Base-by-base conservation (phyloP, 1,140 invertebrate species). In the Anthonomus grandis region DNA sequence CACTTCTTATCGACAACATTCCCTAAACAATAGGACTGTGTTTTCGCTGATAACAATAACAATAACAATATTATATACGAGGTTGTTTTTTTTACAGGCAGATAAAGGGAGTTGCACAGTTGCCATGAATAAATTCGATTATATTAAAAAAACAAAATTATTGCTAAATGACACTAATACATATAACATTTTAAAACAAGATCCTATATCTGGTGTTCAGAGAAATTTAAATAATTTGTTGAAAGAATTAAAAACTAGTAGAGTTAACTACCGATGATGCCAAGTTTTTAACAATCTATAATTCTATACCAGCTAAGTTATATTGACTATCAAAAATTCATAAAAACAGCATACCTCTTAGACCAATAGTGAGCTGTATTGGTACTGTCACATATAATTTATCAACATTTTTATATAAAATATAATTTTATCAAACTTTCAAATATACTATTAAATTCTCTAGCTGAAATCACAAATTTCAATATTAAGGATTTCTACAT, bases 1-100 rank as follows among this genome's bases (percentile, higher is more conserved):
- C n/a, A n/a, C n/a, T n/a, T n/a, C n/a, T n/a, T n/a, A n/a, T n/a
- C n/a, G n/a, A n/a, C n/a, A n/a, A n/a, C n/a, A n/a, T n/a, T n/a
- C n/a, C n/a, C n/a, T n/a, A n/a, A n/a, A n/a, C n/a, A n/a, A n/a
- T n/a, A n/a, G n/a, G n/a, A n/a, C n/a, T n/a, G n/a, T n/a, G n/a
- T n/a, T n/a, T n/a, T n/a, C n/a, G n/a, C n/a, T n/a, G n/a, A n/a
- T n/a, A n/a, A n/a, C n/a, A n/a, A n/a, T n/a, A n/a, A n/a, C n/a
- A n/a, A n/a, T n/a, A n/a, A n/a, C n/a, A n/a, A n/a, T n/a, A n/a
- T n/a, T n/a, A n/a, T n/a, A n/a, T n/a, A n/a, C n/a, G n/a, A n/a
- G n/a, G n/a, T n/a, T n/a, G n/a, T n/a, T n/a, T n/a, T n/a, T 10
- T 47, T 27, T 47, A 47, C 5, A 47, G 19, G 23, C 45, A 5